Evolutionary conservation across 1,140 invertebrate genomes (phyloP).

Genomic region (Kradibia gibbosae): DNA sequence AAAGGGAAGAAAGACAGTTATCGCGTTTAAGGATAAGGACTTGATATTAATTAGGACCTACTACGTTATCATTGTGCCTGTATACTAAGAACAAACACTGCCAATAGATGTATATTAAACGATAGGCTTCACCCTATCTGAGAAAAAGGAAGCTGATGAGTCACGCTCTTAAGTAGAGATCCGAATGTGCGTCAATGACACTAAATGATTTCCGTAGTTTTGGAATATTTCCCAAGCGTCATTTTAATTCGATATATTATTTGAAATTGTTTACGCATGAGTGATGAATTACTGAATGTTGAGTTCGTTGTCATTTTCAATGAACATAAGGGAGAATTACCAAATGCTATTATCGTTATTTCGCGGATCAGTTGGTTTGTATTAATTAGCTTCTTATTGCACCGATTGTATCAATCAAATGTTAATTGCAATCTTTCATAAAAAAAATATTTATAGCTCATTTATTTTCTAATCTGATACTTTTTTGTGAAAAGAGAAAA

Average conservation of each 20-base stretch:
- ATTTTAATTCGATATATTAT: constrained; percentile 4
- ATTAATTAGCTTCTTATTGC: not conserved
- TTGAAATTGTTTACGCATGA: constrained; percentile 17
- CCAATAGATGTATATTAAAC: constrained; percentile 5
- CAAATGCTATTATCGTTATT: constrained; percentile 6
- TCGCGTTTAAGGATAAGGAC: no score
- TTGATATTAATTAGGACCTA: no score
- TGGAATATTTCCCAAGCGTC: not conserved
- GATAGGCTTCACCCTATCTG: not conserved
- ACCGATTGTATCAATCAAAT: no score
- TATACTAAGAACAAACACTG: not conserved
- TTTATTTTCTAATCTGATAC: no score
- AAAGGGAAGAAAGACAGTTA: not conserved
- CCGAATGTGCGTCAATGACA: not conserved
- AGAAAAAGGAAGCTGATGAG: constrained; percentile 4
- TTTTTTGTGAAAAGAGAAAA: no score
- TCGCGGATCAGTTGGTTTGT: not conserved
- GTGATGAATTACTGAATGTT: not conserved
- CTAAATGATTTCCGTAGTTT: not conserved
- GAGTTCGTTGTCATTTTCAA: constrained; percentile 19
- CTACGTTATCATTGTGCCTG: no score
- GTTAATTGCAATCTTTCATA: no score
- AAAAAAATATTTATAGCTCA: no score
- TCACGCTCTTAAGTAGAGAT: not conserved
- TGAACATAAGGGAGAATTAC: not conserved